These are phyloP conservation scores for Noctua janthina DNA, from an alignment of 2,888 invertebrate genomes.

Conservation along the genomic window DNA sequence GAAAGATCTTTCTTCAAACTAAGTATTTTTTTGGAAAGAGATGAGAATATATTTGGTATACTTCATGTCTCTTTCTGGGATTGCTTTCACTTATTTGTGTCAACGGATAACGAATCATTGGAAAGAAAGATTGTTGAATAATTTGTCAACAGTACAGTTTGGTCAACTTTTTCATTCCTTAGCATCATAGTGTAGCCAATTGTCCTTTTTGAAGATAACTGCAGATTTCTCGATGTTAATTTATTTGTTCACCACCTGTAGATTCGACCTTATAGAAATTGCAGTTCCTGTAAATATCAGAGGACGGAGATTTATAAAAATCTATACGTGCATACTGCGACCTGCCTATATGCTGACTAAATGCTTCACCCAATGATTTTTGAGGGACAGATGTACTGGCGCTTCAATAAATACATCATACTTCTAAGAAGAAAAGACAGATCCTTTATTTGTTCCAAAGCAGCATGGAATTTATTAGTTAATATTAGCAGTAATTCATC, in stretches of 20 bases:
- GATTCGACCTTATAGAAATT: background rate
- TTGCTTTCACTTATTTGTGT: conserved; percentile 12
- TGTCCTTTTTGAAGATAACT: background rate
- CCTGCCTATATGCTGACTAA: background rate
- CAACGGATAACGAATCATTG: background rate
- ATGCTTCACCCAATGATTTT: background rate
- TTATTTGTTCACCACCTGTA: background rate
- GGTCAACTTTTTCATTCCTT: background rate
- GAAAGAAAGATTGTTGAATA: background rate
- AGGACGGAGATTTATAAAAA: background rate
- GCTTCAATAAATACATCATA: no score
- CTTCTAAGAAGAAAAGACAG: background rate
- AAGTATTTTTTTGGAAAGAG: background rate
- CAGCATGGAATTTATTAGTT: conserved; percentile 27
- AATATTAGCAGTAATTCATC: conserved; percentile 48
- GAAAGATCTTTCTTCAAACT: background rate
- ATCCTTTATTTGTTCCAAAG: background rate
- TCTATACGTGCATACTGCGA: no score
- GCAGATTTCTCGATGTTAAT: background rate
- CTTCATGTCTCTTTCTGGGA: background rate
- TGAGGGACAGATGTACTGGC: background rate
- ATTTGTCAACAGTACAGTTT: no score
- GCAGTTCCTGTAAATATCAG: background rate
- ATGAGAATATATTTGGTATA: background rate
- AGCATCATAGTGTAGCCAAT: background rate